Conservation (phyloP, 2,113 vertebrate genomes). For the Carassius gibelio region DNA sequence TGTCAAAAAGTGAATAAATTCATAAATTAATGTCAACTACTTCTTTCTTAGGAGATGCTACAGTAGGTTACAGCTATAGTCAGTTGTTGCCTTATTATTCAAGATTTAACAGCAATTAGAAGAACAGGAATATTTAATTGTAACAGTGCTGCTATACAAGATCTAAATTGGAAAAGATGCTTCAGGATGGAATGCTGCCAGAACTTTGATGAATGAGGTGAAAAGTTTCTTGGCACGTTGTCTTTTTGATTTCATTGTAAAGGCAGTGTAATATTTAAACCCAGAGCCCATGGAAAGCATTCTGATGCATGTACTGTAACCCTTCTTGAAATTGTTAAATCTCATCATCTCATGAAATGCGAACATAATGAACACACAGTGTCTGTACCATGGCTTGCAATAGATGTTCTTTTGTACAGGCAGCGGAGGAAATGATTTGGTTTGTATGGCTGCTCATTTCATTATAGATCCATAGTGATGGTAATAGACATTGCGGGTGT, state of each 20-base stretch:
- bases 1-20: background rate
- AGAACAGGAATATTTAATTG: background rate
- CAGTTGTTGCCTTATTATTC: background rate
- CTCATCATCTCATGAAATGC: background rate
- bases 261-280: background rate
- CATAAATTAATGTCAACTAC: background rate
- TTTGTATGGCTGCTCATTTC: conserved; percentile 9
- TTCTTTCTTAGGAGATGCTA: background rate
- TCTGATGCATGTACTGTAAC: background rate
- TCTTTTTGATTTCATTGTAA: background rate
- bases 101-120: background rate
- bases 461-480: conserved; percentile 2
- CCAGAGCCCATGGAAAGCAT: background rate
- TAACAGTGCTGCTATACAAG: background rate
- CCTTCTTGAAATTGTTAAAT: background rate
- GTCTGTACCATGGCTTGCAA: background rate
- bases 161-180: background rate
- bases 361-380: background rate
- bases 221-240: background rate
- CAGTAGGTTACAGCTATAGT: background rate
- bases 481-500: background rate
- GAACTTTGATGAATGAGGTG: conserved; percentile 7
- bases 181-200: background rate
- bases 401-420: conserved; percentile 9
- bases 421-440: background rate